Evolutionary conservation across 1,140 invertebrate species (phyloP), one percentile per base, ranked within the genome.

Genomic region (Hyles euphorbiae): DNA sequence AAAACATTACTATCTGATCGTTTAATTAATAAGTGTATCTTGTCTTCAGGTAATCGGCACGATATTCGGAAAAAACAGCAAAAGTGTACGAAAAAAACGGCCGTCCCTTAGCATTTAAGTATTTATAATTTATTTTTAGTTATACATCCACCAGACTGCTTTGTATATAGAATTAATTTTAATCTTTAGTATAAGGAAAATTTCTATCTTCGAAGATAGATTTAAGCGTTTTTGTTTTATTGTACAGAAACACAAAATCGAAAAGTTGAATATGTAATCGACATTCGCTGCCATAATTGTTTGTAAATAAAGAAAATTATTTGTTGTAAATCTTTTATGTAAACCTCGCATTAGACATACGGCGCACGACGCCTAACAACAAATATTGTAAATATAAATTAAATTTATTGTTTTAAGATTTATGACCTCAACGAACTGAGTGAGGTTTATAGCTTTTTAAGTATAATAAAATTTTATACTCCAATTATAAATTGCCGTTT

Each of bases 41-140:
- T 65, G 47, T 76, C 81, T 68, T 61, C 83, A 93, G 79, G 92
- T 93, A 56, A 91, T 95, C 58, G 94, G 94, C 7, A 94, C 93
- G 68, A 94, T 95, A 75, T 95, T 96, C 65, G 94, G 94, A 1
- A 94, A 94, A 82, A 94, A 94, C 75, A 94, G 91, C 62, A 94
- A 93, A 77, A 93, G 92, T 63, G 92, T 93, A 59, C 87, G 93
- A 61, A 94, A 94, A 83, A 94, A 95, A 82, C 89, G 94, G 72
- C 94, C 94, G 34, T 95, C 94, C 6, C 87, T 95, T 64, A 94
- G 93, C 75, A 94, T 95, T 74, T 87, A 83, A 78, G 45, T 60
- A 60, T 56, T 69, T 59, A 59, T 64, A 67, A 60, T 65, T 68
- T 69, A 71, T 70, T 72, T 58, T 52, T 64, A 61, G 12, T 62